A percentile compares a stretch with the other conserved stretches of the same genome.
Conservation (phyloP, 2,888 invertebrate species). For the Mimachlamys varia region DNA sequence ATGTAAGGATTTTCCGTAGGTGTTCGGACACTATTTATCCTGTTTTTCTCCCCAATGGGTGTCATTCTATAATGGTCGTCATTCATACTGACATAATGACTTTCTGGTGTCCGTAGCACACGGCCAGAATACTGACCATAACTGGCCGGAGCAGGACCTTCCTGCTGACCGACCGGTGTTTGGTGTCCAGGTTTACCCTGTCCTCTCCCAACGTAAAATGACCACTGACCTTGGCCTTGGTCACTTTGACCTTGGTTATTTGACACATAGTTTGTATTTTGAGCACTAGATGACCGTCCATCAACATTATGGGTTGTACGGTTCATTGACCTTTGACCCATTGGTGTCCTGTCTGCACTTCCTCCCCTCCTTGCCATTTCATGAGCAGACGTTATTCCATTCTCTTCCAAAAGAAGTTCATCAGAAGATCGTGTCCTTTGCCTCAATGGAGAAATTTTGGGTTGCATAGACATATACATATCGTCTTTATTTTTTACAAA, state of each 20-base stretch:
- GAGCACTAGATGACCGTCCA: background rate
- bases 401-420: slow-evolving; percentile 49
- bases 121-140: slow-evolving; percentile 22
- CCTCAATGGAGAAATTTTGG: slow-evolving; percentile 36
- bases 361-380: slow-evolving; percentile 45
- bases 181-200: background rate
- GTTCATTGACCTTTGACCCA: slow-evolving; percentile 31
- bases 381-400: slow-evolving; percentile 50
- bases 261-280: slow-evolving; percentile 24
- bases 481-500: slow-evolving; percentile 45
- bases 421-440: slow-evolving; percentile 52
- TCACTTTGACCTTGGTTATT: background rate
- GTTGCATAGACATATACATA: slow-evolving; percentile 44
- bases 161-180: background rate
- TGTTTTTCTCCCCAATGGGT: background rate
- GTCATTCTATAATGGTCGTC: background rate
- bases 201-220: background rate
- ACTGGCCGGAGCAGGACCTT: background rate
- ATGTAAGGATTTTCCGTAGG: slow-evolving; percentile 48
- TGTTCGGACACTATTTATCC: background rate
- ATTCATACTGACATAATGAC: slow-evolving; percentile 31
- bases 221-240: slow-evolving; percentile 18
- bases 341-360: slow-evolving; percentile 36
- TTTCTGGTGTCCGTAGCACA: slow-evolving; percentile 9
- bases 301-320: background rate